Evolutionary conservation across 2,888 invertebrate genomes (phyloP).

Genomic region (Parnassius orleans): DNA sequence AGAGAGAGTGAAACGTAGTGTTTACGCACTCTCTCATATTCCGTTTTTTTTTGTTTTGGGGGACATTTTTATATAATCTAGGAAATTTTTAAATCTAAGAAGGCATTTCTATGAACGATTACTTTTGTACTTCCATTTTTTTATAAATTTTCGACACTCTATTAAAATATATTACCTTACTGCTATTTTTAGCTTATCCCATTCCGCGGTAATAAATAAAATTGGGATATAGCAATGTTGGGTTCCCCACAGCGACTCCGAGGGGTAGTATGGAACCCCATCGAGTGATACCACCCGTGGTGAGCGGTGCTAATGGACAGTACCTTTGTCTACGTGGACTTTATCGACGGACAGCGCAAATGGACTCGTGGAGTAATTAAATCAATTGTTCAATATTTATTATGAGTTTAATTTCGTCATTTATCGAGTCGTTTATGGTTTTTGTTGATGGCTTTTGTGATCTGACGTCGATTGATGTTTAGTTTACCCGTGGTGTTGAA

Average conservation of each 20-base stretch:
- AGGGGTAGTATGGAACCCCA: conserved; percentile 21
- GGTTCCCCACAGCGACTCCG: conserved; percentile 25
- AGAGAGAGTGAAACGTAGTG: no score
- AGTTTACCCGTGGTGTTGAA: no score
- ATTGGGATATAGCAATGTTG: conserved; percentile 17
- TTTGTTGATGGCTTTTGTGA: neutral
- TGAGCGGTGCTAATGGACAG: conserved; percentile 32
- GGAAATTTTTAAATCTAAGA: no score
- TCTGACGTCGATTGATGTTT: neutral
- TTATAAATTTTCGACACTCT: no score
- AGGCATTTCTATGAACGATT: no score
- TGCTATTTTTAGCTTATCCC: conserved; percentile 16
- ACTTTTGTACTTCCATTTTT: no score
- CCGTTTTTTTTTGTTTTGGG: no score
- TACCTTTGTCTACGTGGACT: conserved; percentile 26
- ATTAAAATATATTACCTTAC: neutral
- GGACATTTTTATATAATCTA: no score
- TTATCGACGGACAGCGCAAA: conserved; percentile 19
- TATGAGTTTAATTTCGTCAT: neutral
- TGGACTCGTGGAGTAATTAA: conserved; percentile 10
- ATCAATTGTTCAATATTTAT: conserved; percentile 18
- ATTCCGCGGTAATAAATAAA: conserved; percentile 21
- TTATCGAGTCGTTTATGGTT: neutral
- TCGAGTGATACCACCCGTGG: conserved; percentile 27
- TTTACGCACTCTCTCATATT: no score